Percentiles rank a stretch among this genome's conserved stretches.
These are phyloP conservation scores for Hemithea aestivaria DNA, from an alignment of 2,888 invertebrate species.

Conservation along the genomic window DNA sequence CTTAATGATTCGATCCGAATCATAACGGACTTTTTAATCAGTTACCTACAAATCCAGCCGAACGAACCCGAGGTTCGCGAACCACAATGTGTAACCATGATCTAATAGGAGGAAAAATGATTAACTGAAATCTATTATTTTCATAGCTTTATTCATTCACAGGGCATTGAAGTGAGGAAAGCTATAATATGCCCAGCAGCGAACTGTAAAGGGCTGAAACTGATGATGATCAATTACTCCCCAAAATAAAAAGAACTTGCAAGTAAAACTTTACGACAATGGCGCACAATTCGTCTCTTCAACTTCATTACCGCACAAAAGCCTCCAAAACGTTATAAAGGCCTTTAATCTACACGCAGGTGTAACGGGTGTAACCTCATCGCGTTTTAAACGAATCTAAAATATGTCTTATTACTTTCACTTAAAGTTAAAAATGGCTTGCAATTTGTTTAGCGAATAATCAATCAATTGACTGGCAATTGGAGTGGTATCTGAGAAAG, in stretches of 20 bases:
- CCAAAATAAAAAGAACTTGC: not conserved
- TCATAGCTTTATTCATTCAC: too few species aligned
- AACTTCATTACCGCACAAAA: slow-evolving; percentile 11
- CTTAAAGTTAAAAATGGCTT: slow-evolving; percentile 26
- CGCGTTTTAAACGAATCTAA: slow-evolving; percentile 2
- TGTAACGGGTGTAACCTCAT: slow-evolving; percentile 28
- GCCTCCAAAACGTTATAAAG: slow-evolving; percentile 27
- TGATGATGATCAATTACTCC: not conserved
- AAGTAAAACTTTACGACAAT: not conserved
- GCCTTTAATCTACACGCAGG: slow-evolving; percentile 33
- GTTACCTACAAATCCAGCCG: too few species aligned
- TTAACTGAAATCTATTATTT: too few species aligned
- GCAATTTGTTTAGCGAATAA: slow-evolving; percentile 22
- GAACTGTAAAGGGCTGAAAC: too few species aligned
- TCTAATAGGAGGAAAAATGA: too few species aligned
- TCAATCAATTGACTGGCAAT: slow-evolving; percentile 41
- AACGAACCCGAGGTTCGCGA: too few species aligned
- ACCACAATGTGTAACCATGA: too few species aligned
- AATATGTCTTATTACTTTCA: slow-evolving; percentile 2
- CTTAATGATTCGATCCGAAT: too few species aligned
- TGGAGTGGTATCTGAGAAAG: slow-evolving; percentile 42
- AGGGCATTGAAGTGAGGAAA: too few species aligned
- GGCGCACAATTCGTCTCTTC: not conserved
- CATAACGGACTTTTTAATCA: too few species aligned
- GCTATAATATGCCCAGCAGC: too few species aligned